Base-by-base conservation (phyloP, 2,113 vertebrate genomes). In the Crocuta crocuta region DNA sequence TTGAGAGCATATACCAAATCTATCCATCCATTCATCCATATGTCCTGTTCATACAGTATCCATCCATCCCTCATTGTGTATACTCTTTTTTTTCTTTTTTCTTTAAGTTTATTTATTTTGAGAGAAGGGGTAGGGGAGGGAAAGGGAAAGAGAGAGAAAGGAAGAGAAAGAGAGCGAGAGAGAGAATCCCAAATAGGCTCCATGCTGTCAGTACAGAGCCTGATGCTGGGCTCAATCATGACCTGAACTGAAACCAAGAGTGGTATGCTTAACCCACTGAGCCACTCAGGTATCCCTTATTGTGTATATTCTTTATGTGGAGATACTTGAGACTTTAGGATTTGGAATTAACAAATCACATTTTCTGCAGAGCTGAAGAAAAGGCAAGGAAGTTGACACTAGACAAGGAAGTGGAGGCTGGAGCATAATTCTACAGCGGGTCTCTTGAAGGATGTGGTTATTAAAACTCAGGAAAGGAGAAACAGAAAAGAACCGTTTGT, bases 401-500 rank as follows among this genome's bases (percentile, higher is more conserved):
- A 48, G 21, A 43, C 39, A 70, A 24, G 58, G 53, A 87, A 92
- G 85, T 71, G 55, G 43, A 91, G 19, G 26, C 86, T 84, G 33
- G 31, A 45, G 24, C 31, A 61, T 9, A 61, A 88, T 78, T 65
- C 91, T 65, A 78, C 35, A 48, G 7, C 24, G n/a, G n/a, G 28
- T 50, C 13, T 58, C 31, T 96, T 91, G 58, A 96, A 95, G 50
- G 68, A 73, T n/a, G 16, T 55, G 33, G 39, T 33, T 10, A n/a
- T 86, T 81, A 86, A 91, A 96, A 86, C 6, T 45, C 26, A 92
- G 83, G 86, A 65, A 78, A 88, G 15, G n/a, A 28, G 33, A 92
- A 94, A 92, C 12, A 93, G 68, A 97, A 93, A 39, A 93, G 89
- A 91, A 86, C 19, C 23, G 11, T 82, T 61, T 93, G 63, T 71